Conservation (phyloP, 2,888 invertebrate species). For the Eupelmus urozonus region DNA sequence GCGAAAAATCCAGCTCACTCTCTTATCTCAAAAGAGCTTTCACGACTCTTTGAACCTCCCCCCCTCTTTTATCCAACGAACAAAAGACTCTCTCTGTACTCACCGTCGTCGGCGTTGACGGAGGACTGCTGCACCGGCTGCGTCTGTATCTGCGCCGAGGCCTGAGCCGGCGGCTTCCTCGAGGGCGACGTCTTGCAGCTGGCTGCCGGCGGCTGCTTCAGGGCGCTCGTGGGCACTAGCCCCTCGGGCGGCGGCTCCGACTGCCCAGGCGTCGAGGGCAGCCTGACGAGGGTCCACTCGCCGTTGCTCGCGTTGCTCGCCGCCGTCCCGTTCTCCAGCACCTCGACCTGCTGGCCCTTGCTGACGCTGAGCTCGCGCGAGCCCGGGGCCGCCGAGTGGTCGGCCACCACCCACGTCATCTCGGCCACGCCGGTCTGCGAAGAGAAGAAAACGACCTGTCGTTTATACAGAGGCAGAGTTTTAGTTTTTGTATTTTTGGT, state of each 20-base stretch:
- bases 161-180: conserved; percentile 72
- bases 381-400: conserved; percentile 87
- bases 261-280: conserved; percentile 78
- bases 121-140: conserved; percentile 67
- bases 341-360: conserved; percentile 96
- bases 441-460: not conserved
- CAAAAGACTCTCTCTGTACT: no score
- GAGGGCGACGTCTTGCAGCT: conserved; percentile 79
- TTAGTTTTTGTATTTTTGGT: no score
- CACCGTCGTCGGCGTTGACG: conserved; percentile 75
- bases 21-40: no score
- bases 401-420: conserved; percentile 94
- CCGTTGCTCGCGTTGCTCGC: conserved; percentile 72
- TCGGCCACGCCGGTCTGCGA: conserved; percentile 88
- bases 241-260: conserved; percentile 85
- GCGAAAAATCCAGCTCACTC: no score
- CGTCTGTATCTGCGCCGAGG: conserved; percentile 42
- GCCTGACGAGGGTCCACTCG: conserved; percentile 79
- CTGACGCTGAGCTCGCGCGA: conserved; percentile 89
- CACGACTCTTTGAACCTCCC: no score
- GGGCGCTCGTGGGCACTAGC: conserved; percentile 87
- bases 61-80: no score
- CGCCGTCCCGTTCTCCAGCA: conserved; percentile 84
- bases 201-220: conserved; percentile 86
- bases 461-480: no score